Evolutionary conservation across 2,113 vertebrate species (phyloP).

Genomic region (Pygathrix nemaeus): DNA sequence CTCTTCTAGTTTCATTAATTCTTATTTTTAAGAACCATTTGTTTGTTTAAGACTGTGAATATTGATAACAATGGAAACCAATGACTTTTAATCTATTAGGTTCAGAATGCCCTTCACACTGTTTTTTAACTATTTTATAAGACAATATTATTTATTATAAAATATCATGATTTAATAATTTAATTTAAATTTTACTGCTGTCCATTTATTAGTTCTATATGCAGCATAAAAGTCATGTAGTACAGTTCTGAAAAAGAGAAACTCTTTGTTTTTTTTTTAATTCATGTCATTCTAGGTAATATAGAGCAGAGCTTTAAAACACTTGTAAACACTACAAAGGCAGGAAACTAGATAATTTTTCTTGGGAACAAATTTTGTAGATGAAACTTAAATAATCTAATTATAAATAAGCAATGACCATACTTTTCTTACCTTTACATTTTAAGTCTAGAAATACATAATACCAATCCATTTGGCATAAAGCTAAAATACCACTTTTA

Average conservation of each 20-base stretch:
- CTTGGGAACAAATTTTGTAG: not conserved
- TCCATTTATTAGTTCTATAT: not conserved
- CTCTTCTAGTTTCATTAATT: not conserved
- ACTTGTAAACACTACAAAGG: not conserved
- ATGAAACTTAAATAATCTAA: not conserved
- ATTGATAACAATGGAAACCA: not conserved
- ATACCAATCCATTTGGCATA: not conserved
- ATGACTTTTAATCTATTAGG: not conserved
- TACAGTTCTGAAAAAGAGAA: not conserved
- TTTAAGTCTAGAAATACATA: conserved; percentile 7
- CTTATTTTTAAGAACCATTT: not conserved
- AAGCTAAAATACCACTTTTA: not conserved
- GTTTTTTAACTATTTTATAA: not conserved
- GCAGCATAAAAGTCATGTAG: not conserved
- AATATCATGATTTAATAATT: not conserved
- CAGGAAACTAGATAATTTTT: not conserved
- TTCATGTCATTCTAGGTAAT: not conserved
- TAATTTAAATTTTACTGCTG: not conserved
- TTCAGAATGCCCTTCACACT: not conserved
- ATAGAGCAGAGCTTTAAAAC: not conserved
- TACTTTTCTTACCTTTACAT: not conserved
- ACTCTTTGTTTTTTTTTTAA: not conserved
- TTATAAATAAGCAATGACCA: not conserved
- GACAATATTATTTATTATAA: not conserved
- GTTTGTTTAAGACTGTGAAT: not conserved